phyloP scores from a whole-genome alignment of 2,113 vertebrate genomes.

The Chlamydotis undulata region DNA sequence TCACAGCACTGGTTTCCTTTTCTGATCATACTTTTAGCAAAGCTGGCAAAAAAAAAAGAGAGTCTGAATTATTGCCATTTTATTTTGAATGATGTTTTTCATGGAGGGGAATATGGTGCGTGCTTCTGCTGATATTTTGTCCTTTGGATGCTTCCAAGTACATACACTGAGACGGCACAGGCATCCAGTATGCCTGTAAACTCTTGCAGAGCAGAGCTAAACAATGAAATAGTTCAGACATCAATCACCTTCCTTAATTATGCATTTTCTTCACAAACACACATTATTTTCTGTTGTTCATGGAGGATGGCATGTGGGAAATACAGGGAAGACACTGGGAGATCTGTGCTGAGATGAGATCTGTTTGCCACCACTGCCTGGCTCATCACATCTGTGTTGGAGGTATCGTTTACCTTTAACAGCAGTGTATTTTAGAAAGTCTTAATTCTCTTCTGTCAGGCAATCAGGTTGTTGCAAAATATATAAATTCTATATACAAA shows the following conservation, averaged over 20 bases:
- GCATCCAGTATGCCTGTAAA: conserved; percentile 35
- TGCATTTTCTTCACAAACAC: conserved; percentile 61
- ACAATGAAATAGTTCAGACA: conserved; percentile 70
- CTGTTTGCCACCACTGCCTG: not conserved
- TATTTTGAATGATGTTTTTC: not conserved
- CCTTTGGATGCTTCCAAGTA: not conserved
- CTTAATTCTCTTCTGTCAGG: conserved; percentile 68
- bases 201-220: conserved; percentile 50
- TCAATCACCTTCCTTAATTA: conserved; percentile 68
- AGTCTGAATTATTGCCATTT: not conserved
- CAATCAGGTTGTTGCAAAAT: conserved; percentile 72
- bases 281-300: conserved; percentile 40
- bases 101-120: not conserved
- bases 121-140: conserved; percentile 6
- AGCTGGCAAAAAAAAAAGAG: not conserved
- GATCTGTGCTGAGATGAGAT: conserved; percentile 53
- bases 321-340: not conserved
- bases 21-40: not conserved
- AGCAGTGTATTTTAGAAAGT: conserved; percentile 59
- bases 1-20: not conserved
- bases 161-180: not conserved
- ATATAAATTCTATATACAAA: conserved; percentile 70
- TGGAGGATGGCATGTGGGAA: conserved; percentile 40
- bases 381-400: conserved; percentile 36
- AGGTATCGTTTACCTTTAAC: conserved; percentile 66